Evolutionary conservation across 2,888 invertebrate genomes (phyloP), one percentile per base, ranked within the genome.

Genomic region (Polymixis lichenea): DNA sequence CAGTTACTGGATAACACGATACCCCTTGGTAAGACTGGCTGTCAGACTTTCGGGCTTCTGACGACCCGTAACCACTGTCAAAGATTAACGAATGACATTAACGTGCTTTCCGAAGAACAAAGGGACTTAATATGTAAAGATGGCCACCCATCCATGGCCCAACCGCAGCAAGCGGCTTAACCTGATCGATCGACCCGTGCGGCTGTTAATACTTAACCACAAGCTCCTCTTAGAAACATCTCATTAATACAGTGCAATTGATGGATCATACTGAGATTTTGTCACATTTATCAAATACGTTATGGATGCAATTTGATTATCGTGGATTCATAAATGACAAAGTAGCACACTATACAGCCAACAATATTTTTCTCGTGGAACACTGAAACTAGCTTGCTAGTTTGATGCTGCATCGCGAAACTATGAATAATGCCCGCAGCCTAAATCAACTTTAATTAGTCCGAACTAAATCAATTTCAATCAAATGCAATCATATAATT

Each of bases 371-470:
- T 32, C 11, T 77, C 15, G 7, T 51, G 61, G 15, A 38, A n/a
- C 51, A 3, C 32, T 65, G 22, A 58, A 58, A 32, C n/a, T 74
- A 38, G 2, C 19, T 62, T 13, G 13, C 13, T 58, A 53, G 4
- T 60, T 38, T 19, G 79, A 83, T 78, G 79, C 65, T 66, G 17
- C 46, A n/a, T 82, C 84, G 15, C 66, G 75, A 74, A 85, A 82
- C 56, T 17, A 69, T 76, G 17, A 75, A 72, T 73, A 73, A 78
- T 61, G 22, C 56, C 65, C 51, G 62, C 28, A 72, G 66, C 75
- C 73, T 75, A 61, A 82, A 82, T 82, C 72, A 72, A 79, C 58
- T 67, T 78, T 76, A 89, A 86, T 83, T 84, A 83, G 72, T 80
- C 70, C 77, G 70, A 82, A 84, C 71, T 67, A 74, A 74, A 85